Percentiles rank a stretch among this genome's conserved stretches.
Conservation (phyloP, 2,888 invertebrate species). For the Drosophila pegasa region DNA sequence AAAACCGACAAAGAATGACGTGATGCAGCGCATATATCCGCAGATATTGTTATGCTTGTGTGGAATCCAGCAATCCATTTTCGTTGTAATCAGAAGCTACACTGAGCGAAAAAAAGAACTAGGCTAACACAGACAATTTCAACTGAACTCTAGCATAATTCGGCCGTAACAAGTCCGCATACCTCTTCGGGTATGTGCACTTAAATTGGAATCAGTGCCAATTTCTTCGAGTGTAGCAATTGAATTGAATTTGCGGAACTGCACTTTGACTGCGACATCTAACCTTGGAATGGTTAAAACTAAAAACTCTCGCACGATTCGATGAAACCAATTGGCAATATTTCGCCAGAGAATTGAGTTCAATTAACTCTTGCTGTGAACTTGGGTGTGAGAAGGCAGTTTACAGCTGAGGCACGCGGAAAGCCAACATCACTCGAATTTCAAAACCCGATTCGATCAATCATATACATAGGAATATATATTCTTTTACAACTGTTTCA, state of each 20-base stretch:
- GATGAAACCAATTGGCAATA: slow-evolving; percentile 39
- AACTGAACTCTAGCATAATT: neutral
- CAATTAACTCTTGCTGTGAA: slow-evolving; percentile 69
- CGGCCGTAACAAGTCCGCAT: neutral
- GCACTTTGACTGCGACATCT: slow-evolving; percentile 32
- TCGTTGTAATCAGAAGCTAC: slow-evolving; percentile 35
- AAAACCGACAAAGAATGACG: slow-evolving; percentile 67
- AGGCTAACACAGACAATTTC: neutral
- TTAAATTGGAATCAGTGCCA: neutral
- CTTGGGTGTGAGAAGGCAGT: slow-evolving; percentile 32
- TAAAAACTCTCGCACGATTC: slow-evolving; percentile 21
- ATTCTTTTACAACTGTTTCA: slow-evolving; percentile 2
- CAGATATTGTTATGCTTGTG: slow-evolving; percentile 34
- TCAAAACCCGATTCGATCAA: slow-evolving; percentile 14
- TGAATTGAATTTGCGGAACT: slow-evolving; percentile 50
- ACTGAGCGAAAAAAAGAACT: slow-evolving; percentile 34
- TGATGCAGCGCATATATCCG: slow-evolving; percentile 60
- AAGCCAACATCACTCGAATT: slow-evolving; percentile 16
- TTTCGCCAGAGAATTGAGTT: slow-evolving; percentile 45
- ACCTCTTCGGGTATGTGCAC: neutral
- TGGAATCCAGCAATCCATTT: slow-evolving; percentile 4
- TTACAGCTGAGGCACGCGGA: slow-evolving; percentile 45
- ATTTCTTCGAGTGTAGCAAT: slow-evolving; percentile 22
- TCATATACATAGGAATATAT: neutral
- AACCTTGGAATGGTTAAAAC: slow-evolving; percentile 29